Conservation (phyloP, 2,797 vertebrate genomes). For the Peromyscus nudipes region DNA sequence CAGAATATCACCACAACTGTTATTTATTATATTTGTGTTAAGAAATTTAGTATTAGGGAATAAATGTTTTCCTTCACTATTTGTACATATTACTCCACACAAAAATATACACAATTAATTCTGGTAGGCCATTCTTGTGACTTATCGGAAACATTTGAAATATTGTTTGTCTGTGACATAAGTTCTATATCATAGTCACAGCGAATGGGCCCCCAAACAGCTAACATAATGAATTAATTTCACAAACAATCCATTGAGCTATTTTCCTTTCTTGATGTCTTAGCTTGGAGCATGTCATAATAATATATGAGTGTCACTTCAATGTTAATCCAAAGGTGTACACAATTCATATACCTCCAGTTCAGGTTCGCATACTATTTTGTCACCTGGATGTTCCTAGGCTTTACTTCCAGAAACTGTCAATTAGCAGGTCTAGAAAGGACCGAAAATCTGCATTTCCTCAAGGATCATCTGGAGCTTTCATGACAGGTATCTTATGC, state of each 20-base stretch:
- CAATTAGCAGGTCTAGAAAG: neutral
- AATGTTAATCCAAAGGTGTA: neutral
- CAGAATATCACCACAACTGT: neutral
- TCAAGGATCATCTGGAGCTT: too few relatives aligned
- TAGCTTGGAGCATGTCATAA: neutral
- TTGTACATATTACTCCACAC: neutral
- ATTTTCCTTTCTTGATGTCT: neutral
- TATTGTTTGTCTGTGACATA: neutral
- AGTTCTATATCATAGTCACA: neutral
- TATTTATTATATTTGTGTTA: slow-evolving; percentile 4
- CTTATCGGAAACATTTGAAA: neutral
- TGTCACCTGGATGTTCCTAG: neutral
- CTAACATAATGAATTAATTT: neutral
- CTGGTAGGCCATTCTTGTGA: neutral
- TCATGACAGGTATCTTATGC: too few relatives aligned
- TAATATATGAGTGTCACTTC: neutral
- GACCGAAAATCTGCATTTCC: neutral
- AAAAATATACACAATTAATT: slow-evolving; percentile 6
- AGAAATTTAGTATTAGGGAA: neutral
- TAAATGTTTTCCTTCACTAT: slow-evolving; percentile 24
- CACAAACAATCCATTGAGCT: neutral
- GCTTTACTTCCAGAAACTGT: neutral
- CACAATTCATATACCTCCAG: neutral
- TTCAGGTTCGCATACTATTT: neutral
- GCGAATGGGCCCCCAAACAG: neutral